Percentiles rank a stretch among this genome's conserved stretches.
These are phyloP conservation scores for Myripristis murdjan DNA, from an alignment of 2,797 vertebrate genomes.

Conservation along the genomic window DNA sequence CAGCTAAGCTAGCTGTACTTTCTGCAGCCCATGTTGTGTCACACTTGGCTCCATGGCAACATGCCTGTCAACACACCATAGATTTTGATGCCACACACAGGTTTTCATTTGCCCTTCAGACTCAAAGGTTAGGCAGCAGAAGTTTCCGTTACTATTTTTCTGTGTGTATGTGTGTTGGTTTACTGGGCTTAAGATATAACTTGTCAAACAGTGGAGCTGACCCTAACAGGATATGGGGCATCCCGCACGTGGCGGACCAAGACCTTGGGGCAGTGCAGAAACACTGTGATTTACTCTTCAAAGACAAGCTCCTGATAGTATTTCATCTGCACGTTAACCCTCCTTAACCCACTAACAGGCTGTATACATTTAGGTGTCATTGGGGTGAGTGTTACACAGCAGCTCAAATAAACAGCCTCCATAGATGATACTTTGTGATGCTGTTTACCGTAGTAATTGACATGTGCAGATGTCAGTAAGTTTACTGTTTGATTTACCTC, in stretches of 20 bases:
- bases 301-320: constrained; percentile 81
- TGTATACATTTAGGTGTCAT: constrained; percentile 79
- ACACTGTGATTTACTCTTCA: constrained; percentile 83
- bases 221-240: constrained; percentile 76
- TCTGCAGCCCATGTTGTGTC: not conserved
- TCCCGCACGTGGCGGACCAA: constrained; percentile 77
- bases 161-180: constrained; percentile 22
- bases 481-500: constrained; percentile 54
- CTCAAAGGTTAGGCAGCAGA: constrained; percentile 82
- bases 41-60: constrained; percentile 34
- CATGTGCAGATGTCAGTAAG: constrained; percentile 49
- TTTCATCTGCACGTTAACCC: constrained; percentile 84
- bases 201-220: constrained; percentile 85
- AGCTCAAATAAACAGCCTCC: constrained; percentile 81
- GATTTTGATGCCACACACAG: constrained; percentile 64
- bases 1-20: not conserved
- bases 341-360: constrained; percentile 76
- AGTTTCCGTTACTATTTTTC: constrained; percentile 78
- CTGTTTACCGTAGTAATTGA: constrained; percentile 42
- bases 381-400: constrained; percentile 74
- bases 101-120: constrained; percentile 65
- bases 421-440: constrained; percentile 59
- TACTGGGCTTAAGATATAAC: constrained; percentile 74
- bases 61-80: constrained; percentile 59
- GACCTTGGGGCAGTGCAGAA: constrained; percentile 72